A percentile compares a stretch with the other conserved stretches of the same genome.
Conservation (phyloP, 2,113 vertebrate genomes). For the Nothocercus nigrocapillus region DNA sequence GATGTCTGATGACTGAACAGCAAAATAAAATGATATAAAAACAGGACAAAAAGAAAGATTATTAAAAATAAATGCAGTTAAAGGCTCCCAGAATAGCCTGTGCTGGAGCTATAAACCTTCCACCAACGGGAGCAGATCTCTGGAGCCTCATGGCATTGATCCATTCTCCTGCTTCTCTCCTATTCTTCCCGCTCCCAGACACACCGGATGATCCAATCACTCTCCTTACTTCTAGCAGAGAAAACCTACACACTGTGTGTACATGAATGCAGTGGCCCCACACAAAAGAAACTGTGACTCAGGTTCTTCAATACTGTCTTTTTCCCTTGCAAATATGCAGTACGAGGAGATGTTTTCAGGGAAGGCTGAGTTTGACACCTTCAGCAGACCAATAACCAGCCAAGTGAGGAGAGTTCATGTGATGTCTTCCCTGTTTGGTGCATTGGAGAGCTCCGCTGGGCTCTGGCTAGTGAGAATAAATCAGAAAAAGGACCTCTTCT, state of each 20-base stretch:
- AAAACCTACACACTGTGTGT: not conserved
- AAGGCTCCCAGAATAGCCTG: not conserved
- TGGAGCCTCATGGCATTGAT: not conserved
- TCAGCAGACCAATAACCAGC: not conserved
- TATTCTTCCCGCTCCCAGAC: not conserved
- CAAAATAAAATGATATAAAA: not conserved
- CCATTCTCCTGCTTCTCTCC: not conserved
- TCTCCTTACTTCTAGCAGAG: not conserved
- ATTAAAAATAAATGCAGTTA: constrained; percentile 58
- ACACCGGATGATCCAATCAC: not conserved
- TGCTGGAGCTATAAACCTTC: constrained; percentile 38
- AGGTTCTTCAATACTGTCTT: not conserved
- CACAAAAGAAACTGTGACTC: not conserved
- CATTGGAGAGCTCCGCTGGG: not conserved
- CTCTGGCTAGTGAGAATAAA: not conserved
- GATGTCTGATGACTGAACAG: not conserved
- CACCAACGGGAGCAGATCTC: constrained; percentile 23
- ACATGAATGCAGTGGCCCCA: not conserved
- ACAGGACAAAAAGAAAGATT: not conserved
- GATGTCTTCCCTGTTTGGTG: not conserved
- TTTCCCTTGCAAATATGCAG: not conserved
- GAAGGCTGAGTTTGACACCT: not conserved
- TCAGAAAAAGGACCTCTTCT: not conserved
- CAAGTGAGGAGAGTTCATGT: not conserved
- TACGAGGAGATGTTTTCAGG: not conserved